Evolutionary conservation across 2,113 vertebrate species (phyloP).

Genomic region (Struthio camelus): DNA sequence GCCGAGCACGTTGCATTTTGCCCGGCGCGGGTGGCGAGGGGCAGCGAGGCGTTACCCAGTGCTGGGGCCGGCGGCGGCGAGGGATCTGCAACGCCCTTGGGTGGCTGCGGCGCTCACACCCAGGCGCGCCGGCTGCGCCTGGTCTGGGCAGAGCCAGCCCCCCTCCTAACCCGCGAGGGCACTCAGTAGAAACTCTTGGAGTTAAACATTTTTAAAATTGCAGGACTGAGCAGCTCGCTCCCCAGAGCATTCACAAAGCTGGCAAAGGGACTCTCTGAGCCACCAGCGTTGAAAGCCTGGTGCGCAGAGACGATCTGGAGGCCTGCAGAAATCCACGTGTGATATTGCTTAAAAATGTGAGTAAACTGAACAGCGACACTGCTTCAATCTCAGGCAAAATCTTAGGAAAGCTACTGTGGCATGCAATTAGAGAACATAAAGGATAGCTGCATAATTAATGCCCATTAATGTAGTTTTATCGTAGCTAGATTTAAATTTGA

Average conservation of each 20-base stretch:
- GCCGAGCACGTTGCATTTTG: not conserved
- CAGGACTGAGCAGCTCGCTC: not conserved
- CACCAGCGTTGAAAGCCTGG: fast-evolving
- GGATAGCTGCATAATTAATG: not conserved
- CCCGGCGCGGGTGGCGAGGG: not conserved
- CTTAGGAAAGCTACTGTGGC: not conserved
- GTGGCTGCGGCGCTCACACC: not conserved
- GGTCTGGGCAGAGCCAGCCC: not conserved
- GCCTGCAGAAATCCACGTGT: not conserved
- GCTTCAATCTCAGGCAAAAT: not conserved
- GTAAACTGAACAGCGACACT: not conserved
- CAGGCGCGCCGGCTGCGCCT: not conserved
- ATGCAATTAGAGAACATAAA: not conserved
- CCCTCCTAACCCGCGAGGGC: not conserved
- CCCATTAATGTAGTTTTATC: not conserved
- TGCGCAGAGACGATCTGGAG: fast-evolving
- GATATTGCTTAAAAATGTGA: not conserved
- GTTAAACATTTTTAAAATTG: not conserved
- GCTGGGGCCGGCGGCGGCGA: not conserved
- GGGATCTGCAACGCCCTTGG: not conserved
- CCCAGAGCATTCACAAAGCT: not conserved
- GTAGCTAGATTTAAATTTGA: not conserved
- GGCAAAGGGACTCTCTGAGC: not conserved
- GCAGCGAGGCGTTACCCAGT: not conserved
- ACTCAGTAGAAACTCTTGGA: not conserved